A percentile compares a stretch with the other conserved stretches of the same genome.
Evolutionary conservation across 2,888 invertebrate genomes (phyloP).

Genomic region (Xestia ashworthii): DNA sequence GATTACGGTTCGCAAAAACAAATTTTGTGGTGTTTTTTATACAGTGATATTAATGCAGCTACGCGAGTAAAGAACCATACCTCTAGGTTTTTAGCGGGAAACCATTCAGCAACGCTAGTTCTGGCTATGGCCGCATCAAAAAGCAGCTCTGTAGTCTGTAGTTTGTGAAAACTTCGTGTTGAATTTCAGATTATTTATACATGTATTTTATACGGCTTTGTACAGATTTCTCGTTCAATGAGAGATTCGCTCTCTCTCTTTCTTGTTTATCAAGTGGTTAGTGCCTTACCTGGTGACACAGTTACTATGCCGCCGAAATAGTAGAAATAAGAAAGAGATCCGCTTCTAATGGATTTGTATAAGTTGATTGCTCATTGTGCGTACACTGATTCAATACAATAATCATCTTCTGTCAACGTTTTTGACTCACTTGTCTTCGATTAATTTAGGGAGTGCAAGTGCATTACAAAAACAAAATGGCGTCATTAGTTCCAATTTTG

Average conservation of each 20-base stretch:
- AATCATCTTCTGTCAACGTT: background rate
- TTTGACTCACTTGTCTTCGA: background rate
- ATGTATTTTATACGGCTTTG: too few relatives aligned
- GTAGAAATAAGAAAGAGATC: too few relatives aligned
- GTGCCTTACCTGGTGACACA: too few relatives aligned
- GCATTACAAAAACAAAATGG: background rate
- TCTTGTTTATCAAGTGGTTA: too few relatives aligned
- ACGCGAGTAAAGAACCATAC: background rate
- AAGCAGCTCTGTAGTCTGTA: background rate
- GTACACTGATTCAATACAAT: background rate
- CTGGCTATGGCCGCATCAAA: background rate
- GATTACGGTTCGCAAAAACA: constrained; percentile 8
- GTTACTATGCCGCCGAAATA: too few relatives aligned
- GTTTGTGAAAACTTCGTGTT: background rate
- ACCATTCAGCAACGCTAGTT: background rate
- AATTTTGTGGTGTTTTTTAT: background rate
- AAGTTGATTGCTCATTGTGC: background rate
- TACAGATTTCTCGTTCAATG: too few relatives aligned
- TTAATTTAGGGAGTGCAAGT: too few relatives aligned
- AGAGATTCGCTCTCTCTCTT: too few relatives aligned
- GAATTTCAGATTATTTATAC: background rate
- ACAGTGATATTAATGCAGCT: background rate
- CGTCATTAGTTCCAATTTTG: background rate
- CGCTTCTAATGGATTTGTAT: background rate
- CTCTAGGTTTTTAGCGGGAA: background rate